Evolutionary conservation across 2,888 invertebrate genomes (phyloP), one percentile per base, ranked within the genome.

Genomic region (Drosophila imparisetae): DNA sequence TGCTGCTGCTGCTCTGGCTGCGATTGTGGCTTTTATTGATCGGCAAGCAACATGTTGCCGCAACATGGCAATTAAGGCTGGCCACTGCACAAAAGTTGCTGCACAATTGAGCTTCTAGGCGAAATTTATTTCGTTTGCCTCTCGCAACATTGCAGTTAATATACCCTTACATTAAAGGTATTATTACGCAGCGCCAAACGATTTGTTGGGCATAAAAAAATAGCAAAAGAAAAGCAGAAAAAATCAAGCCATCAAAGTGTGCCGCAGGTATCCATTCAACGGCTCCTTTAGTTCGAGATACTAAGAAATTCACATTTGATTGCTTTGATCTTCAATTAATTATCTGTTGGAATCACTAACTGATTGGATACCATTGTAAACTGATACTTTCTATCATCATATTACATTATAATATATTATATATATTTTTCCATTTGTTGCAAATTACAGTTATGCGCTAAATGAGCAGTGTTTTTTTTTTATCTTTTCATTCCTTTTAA

Each of bases 11-110:
- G 55, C 62, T 5, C 53, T 42, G 38, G 61, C 70, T 21, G 57
- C 61, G 48, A 62, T 55, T 68, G 62, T 66, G 54, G 64, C 67
- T 71, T 83, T 75, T 86, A 84, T 89, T 89, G 84, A 84, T 86
- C 89, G 81, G 84, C 84, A 86, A 84, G 84, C 89, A 89, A 84
- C 84, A 89, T 84, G 85, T 84, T 87, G 87, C 89, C 64, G 88
- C 89, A 87, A 89, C 90, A 85, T 85, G 89, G 88, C 88, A 86
- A 86, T 86, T 86, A 86, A 86, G 90, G 88, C 80, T 72, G 86
- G 85, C 72, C 79, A 75, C 80, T 38, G 27, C 24, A 48, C 38
- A 45, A 45, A 45, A 24, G 45, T 24, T 68, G 68, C 69, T 63
- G 55, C 74, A 21, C 53, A 53, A 53, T 34, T 53, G 15, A 59